Conservation (phyloP, 37 sponge, comb jelly and placozoan genomes). For the Amphimedon queenslandica region DNA sequence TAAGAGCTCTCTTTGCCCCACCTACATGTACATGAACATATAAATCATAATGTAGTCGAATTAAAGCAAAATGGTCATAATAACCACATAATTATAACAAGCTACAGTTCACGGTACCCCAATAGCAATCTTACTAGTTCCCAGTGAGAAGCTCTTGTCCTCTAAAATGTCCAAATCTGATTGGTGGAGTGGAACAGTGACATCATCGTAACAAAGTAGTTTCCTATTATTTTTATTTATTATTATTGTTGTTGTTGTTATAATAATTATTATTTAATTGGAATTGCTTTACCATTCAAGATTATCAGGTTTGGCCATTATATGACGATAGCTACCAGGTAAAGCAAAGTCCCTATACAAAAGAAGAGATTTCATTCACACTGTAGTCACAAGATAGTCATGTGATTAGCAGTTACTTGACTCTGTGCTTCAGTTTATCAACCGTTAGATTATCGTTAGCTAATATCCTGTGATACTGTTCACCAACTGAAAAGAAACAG, state of each 20-base stretch:
- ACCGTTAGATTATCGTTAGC: slow-evolving; percentile 48
- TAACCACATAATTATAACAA: too few relatives aligned
- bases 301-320: slow-evolving; percentile 63
- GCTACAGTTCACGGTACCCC: too few relatives aligned
- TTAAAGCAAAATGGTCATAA: too few relatives aligned
- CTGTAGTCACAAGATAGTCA: background rate
- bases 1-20: slow-evolving; percentile 34
- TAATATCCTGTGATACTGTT: slow-evolving; percentile 44
- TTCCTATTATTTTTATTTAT: too few relatives aligned
- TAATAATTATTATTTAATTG: background rate
- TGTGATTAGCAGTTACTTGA: slow-evolving; percentile 48
- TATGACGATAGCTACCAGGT: slow-evolving; percentile 56
- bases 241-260: too few relatives aligned
- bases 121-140: too few relatives aligned
- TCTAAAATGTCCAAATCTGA: slow-evolving; percentile 65
- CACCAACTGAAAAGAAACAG: slow-evolving; percentile 33
- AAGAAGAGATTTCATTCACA: background rate
- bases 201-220: slow-evolving; percentile 45
- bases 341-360: slow-evolving; percentile 66
- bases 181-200: slow-evolving; percentile 43
- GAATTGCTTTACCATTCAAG: slow-evolving; percentile 79
- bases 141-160: too few relatives aligned
- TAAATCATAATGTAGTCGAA: too few relatives aligned
- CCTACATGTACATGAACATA: background rate
- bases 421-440: slow-evolving; percentile 45